Evolutionary conservation across 2,113 vertebrate genomes (phyloP).

Genomic region (Sigmodon hispidus): DNA sequence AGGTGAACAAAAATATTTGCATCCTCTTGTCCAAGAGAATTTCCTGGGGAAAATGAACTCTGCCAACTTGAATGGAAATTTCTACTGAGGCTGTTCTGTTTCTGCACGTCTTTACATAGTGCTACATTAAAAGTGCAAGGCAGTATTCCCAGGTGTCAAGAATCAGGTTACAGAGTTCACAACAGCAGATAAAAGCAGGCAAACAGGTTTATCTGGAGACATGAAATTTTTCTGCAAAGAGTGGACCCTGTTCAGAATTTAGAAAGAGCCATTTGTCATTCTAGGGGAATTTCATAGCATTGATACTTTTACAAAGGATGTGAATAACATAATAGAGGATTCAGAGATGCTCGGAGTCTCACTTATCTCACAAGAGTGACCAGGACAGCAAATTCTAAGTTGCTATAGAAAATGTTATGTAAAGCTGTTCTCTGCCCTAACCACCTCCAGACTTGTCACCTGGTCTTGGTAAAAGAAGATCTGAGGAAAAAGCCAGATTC

Average conservation of each 20-base stretch:
- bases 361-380: background rate
- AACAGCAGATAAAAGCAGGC: background rate
- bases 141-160: background rate
- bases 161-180: background rate
- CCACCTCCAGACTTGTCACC: background rate
- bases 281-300: background rate
- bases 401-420: background rate
- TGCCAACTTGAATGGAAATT: background rate
- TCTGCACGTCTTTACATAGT: background rate
- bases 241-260: background rate
- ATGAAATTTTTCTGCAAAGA: conserved; percentile 12
- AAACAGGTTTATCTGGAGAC: conserved; percentile 6
- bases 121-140: background rate
- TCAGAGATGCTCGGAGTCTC: background rate
- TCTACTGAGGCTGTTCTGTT: background rate
- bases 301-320: background rate
- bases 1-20: background rate
- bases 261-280: conserved; percentile 19
- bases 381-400: background rate
- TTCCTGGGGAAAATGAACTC: background rate
- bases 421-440: background rate
- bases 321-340: background rate
- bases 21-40: background rate
- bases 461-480: background rate
- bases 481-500: background rate